Conservation (phyloP, 2,113 vertebrate species). For the Cacatua alba region DNA sequence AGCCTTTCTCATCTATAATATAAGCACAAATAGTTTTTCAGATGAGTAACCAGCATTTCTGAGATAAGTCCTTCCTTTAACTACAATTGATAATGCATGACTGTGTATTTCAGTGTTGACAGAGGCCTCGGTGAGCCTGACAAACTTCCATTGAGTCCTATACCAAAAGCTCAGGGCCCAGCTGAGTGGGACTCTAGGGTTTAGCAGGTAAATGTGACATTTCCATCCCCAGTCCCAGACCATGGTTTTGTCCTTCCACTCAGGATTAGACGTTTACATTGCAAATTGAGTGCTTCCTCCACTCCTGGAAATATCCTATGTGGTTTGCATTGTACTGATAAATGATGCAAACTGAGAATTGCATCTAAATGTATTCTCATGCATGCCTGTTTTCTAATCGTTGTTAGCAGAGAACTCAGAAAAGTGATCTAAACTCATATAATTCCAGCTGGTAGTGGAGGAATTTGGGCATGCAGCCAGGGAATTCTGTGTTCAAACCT, state of each 20-base stretch:
- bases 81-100: conserved; percentile 73
- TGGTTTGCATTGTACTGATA: not conserved
- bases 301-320: not conserved
- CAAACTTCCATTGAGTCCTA: not conserved
- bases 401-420: not conserved
- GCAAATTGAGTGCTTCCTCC: not conserved
- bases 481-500: not conserved
- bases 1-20: conserved; percentile 44
- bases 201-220: not conserved
- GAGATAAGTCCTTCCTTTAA: conserved; percentile 76
- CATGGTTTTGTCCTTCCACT: not conserved
- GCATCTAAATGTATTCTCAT: not conserved
- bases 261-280: not conserved
- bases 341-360: not conserved
- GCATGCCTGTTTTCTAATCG: not conserved
- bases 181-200: not conserved
- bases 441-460: not conserved
- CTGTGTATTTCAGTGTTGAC: conserved; percentile 59
- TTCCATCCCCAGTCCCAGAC: not conserved
- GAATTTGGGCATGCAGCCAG: not conserved
- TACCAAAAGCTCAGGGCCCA: not conserved
- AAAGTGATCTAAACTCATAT: not conserved
- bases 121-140: not conserved
- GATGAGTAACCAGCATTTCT: conserved; percentile 60
- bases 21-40: conserved; percentile 74